Evolutionary conservation across 2,797 vertebrate genomes (phyloP).

Genomic region (Urosaurus nigricauda): DNA sequence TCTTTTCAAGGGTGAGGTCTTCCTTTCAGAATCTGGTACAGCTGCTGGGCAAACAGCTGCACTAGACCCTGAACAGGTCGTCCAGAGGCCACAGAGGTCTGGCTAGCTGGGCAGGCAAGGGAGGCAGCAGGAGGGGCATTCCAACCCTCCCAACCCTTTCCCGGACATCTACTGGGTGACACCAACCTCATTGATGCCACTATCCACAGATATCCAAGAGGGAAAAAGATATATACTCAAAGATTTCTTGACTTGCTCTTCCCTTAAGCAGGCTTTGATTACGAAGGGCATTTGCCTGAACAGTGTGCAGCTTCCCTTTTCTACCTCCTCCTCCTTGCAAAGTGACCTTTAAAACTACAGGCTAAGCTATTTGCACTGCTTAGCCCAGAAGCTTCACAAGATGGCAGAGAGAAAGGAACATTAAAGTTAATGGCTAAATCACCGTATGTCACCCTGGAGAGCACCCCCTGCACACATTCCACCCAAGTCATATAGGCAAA

Average conservation of each 20-base stretch:
- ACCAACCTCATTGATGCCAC: too few relatives aligned
- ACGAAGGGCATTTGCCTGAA: conserved; percentile 76
- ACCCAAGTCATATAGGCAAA: neutral
- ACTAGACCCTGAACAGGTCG: too few relatives aligned
- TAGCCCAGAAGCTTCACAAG: conserved; percentile 76
- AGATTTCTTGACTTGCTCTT: conserved; percentile 51
- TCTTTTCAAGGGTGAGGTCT: too few relatives aligned
- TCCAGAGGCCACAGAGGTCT: too few relatives aligned
- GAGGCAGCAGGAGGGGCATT: too few relatives aligned
- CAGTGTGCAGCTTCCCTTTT: conserved; percentile 64
- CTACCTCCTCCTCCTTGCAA: conserved; percentile 68
- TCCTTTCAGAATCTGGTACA: too few relatives aligned
- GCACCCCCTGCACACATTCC: conserved; percentile 35
- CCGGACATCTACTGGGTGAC: too few relatives aligned
- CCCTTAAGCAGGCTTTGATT: conserved; percentile 69
- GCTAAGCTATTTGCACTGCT: conserved; percentile 82
- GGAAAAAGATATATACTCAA: conserved; percentile 59
- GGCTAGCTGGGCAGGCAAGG: too few relatives aligned
- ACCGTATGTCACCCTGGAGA: conserved; percentile 69
- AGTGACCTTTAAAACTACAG: conserved; percentile 83
- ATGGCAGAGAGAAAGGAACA: conserved; percentile 75
- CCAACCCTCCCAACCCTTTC: too few relatives aligned
- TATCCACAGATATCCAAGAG: neutral
- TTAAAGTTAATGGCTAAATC: conserved; percentile 83
- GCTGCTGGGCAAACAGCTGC: too few relatives aligned